These are phyloP conservation scores for Pandion haliaetus DNA, from an alignment of 2,113 vertebrate genomes.

Conservation along the genomic window DNA sequence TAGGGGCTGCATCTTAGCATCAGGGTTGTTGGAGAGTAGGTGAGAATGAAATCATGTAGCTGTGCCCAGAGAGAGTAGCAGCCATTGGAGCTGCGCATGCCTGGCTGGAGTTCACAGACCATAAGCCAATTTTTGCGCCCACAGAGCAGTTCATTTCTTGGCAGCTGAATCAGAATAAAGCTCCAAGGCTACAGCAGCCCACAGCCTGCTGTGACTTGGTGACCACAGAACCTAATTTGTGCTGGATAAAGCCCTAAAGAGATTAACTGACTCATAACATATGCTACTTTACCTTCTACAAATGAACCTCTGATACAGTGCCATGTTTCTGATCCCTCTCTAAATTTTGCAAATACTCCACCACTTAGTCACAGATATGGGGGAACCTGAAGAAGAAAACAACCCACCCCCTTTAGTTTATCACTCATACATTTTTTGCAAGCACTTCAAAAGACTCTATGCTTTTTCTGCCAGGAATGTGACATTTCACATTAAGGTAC, in stretches of 20 bases:
- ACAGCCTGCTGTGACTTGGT: constrained; percentile 41
- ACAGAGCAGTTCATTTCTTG: constrained; percentile 52
- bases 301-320: constrained; percentile 9
- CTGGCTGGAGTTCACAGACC: constrained; percentile 16
- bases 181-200: constrained; percentile 29
- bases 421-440: neutral
- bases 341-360: constrained; percentile 22
- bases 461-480: constrained; percentile 4
- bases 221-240: constrained; percentile 49
- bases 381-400: neutral
- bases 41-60: neutral
- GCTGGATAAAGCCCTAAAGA: constrained; percentile 52
- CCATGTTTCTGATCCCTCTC: constrained; percentile 14
- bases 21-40: neutral
- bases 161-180: constrained; percentile 45
- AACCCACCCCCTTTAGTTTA: neutral
- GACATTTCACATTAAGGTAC: neutral
- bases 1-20: neutral
- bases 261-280: constrained; percentile 59
- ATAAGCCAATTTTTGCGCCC: constrained; percentile 28
- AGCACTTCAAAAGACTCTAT: neutral
- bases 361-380: neutral
- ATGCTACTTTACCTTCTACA: constrained; percentile 52
- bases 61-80: neutral
- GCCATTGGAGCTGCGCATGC: neutral